These are phyloP conservation scores for Halocynthia aurantium DNA, from an alignment of 23 tunicate species.

Conservation along the genomic window DNA sequence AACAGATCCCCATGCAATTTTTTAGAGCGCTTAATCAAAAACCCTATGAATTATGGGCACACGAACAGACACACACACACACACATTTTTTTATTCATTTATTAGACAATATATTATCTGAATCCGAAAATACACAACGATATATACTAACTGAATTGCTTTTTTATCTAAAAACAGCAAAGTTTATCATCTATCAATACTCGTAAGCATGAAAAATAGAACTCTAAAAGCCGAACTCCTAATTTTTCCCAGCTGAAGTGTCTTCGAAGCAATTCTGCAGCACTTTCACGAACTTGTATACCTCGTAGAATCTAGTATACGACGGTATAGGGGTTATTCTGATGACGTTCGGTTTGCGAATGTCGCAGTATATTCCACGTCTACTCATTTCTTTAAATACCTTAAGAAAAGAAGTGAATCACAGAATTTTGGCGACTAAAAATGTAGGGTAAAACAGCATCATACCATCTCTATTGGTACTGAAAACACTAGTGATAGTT, in stretches of 20 bases:
- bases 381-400: constrained; percentile 31
- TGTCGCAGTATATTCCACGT: constrained; percentile 59
- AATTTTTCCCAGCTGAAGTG: not conserved
- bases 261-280: constrained; percentile 17
- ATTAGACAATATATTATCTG: no score
- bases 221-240: no score
- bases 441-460: not conserved
- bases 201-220: no score
- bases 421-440: not conserved
- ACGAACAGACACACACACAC: no score
- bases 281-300: constrained; percentile 46
- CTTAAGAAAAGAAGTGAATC: not conserved
- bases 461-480: constrained; percentile 29
- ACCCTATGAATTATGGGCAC: no score
- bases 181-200: no score
- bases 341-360: constrained; percentile 56
- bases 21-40: no score
- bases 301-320: constrained; percentile 70
- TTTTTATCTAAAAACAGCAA: no score
- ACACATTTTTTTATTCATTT: no score
- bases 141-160: no score
- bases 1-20: no score
- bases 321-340: constrained; percentile 75
- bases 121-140: no score
- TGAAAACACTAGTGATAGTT: constrained; percentile 40